These are phyloP conservation scores for Auanema freiburgensis DNA, from an alignment of 2,888 invertebrate species.

Conservation along the genomic window DNA sequence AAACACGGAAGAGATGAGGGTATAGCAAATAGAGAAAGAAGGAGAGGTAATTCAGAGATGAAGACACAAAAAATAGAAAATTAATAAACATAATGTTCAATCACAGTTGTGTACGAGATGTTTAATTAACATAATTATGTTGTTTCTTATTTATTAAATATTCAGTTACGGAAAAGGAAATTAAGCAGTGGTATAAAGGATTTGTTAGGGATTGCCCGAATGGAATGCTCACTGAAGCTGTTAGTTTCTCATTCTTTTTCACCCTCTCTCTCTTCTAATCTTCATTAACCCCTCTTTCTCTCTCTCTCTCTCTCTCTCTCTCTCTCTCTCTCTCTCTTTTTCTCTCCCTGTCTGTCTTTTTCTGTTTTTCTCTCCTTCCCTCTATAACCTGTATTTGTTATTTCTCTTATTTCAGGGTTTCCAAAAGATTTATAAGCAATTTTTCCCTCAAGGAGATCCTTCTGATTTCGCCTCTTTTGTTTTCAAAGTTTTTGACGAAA, in stretches of 20 bases:
- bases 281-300: constrained; percentile 22
- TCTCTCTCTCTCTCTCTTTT: not conserved
- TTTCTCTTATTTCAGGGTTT: constrained; percentile 77
- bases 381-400: not conserved
- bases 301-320: not conserved
- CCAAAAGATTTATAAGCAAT: constrained; percentile 98
- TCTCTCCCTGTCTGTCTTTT: too few relatives aligned
- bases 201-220: constrained; percentile 95
- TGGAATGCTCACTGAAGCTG: constrained; percentile 90
- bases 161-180: constrained; percentile 67
- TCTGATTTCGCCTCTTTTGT: constrained; percentile 96
- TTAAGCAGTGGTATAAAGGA: constrained; percentile 75
- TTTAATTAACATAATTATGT: not conserved
- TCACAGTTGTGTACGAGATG: not conserved
- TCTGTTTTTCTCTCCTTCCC: not conserved
- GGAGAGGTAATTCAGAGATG: not conserved
- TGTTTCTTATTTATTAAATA: constrained; percentile 13
- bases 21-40: not conserved
- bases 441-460: constrained; percentile 98
- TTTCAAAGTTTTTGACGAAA: constrained; percentile 97
- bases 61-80: too few relatives aligned
- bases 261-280: not conserved
- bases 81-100: too few relatives aligned
- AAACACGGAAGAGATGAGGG: too few relatives aligned
- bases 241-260: constrained; percentile 66